Evolutionary conservation across 2,888 invertebrate species (phyloP), one percentile per base, ranked within the genome.

Genomic region (Palloptera scutellata): DNA sequence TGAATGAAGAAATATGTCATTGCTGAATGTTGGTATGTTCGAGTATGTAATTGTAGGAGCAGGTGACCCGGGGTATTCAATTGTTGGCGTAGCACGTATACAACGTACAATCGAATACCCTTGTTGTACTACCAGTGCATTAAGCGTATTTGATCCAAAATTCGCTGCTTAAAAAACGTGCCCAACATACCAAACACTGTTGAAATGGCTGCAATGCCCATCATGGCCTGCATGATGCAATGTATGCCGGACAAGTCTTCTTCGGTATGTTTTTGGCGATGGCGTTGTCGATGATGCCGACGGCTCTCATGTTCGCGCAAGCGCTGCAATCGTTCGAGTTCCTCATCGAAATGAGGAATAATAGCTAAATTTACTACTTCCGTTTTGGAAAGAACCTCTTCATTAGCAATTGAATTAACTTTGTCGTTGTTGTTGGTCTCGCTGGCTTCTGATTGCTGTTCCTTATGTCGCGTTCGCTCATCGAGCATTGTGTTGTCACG

Each of bases 71-170:
- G 73, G 76, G 79, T 76, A 79, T 77, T 77, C 77, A 76, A 76
- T 74, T 69, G 69, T 66, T 60, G 61, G 57, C 53, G 61, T 43
- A 30, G 55, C 13, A 51, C 51, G 73, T 70, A 71, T 70, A 41
- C 41, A 48, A 57, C 51, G 74, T 71, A 70, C 73, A 76, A 71
- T 73, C 75, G 79, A 80, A 79, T 79, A 82, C 81, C 80, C 80
- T 77, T 84, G 77, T 80, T 81, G 81, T 84, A 83, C 84, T 84
- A 85, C 85, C 85, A 85, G 79, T 85, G 85, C 84, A 85, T 84
- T 67, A 84, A 71, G 42, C 84, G 83, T 71, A 85, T 78, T 74
- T 85, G 84, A 78, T 85, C 84, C 42, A 85, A 76, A 68, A 85
- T 84, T 71, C 85, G 81, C 73, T 84, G 84, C 74, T 85, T 85